Percentiles rank a stretch among this genome's conserved stretches.
phyloP scores from a whole-genome alignment of 2,113 vertebrate genomes.

The Promerops cafer region DNA sequence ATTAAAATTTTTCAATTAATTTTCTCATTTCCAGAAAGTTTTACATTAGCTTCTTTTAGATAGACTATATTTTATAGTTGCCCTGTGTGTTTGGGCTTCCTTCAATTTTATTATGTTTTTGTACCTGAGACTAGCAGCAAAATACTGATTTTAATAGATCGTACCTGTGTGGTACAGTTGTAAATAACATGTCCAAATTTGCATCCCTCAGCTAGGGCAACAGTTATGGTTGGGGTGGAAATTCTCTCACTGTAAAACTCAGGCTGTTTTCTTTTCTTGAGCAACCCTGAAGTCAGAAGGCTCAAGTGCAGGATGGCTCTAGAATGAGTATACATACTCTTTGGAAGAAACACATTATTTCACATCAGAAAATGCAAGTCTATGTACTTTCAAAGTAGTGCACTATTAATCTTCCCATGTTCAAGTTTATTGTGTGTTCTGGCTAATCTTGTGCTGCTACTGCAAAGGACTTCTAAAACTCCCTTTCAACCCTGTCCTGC shows the following conservation, averaged over 20 bases:
- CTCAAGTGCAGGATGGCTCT: not conserved
- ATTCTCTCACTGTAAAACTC: not conserved
- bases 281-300: not conserved
- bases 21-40: not conserved
- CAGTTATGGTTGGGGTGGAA: not conserved
- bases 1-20: not conserved
- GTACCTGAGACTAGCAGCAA: not conserved
- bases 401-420: not conserved
- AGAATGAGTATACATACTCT: not conserved
- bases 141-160: not conserved
- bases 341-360: not conserved
- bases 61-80: not conserved
- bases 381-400: not conserved
- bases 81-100: not conserved
- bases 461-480: not conserved
- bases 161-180: not conserved
- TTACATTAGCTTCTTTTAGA: not conserved
- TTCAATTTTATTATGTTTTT: not conserved
- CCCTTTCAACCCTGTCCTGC: not conserved
- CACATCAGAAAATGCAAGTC: not conserved
- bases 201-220: not conserved
- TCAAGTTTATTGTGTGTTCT: not conserved
- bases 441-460: not conserved
- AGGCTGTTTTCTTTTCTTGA: not conserved
- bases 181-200: not conserved